These are phyloP conservation scores for Pseudomugil tenellus DNA, from an alignment of 2,797 vertebrate species.

Conservation along the genomic window DNA sequence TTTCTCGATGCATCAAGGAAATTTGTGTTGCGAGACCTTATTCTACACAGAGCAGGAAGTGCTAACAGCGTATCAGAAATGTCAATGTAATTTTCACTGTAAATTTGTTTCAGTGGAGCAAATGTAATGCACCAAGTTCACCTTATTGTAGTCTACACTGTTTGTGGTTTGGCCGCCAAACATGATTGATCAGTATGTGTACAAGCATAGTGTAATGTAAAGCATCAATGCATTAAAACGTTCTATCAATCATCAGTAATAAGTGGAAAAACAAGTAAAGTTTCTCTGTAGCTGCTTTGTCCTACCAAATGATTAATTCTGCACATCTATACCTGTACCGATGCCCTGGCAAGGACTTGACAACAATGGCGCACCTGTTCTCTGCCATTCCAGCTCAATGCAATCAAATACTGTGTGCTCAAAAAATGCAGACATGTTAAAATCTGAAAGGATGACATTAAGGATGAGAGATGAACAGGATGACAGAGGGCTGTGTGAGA, in stretches of 20 bases:
- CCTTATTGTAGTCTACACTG: constrained; percentile 25
- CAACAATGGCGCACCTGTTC: constrained; percentile 70
- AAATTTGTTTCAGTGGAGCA: constrained; percentile 2
- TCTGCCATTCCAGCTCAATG: constrained; percentile 51
- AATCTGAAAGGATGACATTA: constrained; percentile 83
- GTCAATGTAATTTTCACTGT: constrained; percentile 14
- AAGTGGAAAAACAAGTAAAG: constrained; percentile 44
- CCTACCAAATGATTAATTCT: constrained; percentile 52
- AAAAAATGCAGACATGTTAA: constrained; percentile 81
- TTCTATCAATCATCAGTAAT: constrained; percentile 54
- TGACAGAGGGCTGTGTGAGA: constrained; percentile 79
- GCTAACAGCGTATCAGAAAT: background rate
- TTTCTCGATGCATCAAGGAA: no score
- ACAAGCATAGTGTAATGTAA: constrained; percentile 41
- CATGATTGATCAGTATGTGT: constrained; percentile 52
- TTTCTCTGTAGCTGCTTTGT: constrained; percentile 46
- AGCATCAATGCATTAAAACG: constrained; percentile 51
- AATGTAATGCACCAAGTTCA: constrained; percentile 14
- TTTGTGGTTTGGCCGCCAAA: constrained; percentile 22
- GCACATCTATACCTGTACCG: constrained; percentile 16
- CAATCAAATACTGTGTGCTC: constrained; percentile 71
- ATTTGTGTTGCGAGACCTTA: background rate
- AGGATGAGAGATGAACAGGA: constrained; percentile 80
- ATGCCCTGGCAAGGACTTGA: constrained; percentile 58
- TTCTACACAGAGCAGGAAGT: background rate